A percentile compares a stretch with the other conserved stretches of the same genome.
Evolutionary conservation across 2,797 vertebrate genomes (phyloP).

Genomic region (Silurus lanzhouensis): DNA sequence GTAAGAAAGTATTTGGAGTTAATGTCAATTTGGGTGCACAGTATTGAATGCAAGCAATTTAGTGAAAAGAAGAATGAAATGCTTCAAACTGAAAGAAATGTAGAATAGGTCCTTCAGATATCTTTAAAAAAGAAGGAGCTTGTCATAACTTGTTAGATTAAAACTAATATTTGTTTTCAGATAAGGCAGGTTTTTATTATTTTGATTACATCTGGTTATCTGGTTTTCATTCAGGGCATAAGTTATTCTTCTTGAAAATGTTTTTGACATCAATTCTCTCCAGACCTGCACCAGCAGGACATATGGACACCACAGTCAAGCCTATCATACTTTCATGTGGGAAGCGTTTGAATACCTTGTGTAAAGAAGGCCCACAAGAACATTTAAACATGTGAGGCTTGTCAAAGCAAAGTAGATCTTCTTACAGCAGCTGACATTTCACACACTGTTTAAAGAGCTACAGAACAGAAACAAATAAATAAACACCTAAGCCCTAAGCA

Average conservation of each 20-base stretch:
- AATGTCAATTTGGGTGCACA: background rate
- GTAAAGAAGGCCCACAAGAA: slow-evolving; percentile 12
- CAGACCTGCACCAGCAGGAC: slow-evolving; percentile 11
- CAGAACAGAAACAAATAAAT: slow-evolving; percentile 47
- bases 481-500: slow-evolving; percentile 44
- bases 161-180: slow-evolving; percentile 1
- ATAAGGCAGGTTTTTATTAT: background rate
- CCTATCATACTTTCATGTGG: background rate
- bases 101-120: background rate
- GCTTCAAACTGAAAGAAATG: background rate
- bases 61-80: no score
- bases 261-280: slow-evolving; percentile 15
- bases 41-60: background rate
- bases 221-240: slow-evolving; percentile 1
- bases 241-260: slow-evolving; percentile 10
- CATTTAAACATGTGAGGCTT: slow-evolving; percentile 20
- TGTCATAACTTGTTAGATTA: slow-evolving; percentile 11
- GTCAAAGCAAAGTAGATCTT: slow-evolving; percentile 25
- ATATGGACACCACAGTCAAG: slow-evolving; percentile 14
- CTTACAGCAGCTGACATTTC: slow-evolving; percentile 48
- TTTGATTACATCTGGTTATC: background rate
- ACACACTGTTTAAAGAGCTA: slow-evolving; percentile 43
- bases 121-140: background rate
- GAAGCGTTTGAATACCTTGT: slow-evolving; percentile 11
- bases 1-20: background rate